Evolutionary conservation across 2,888 invertebrate genomes (phyloP).

Genomic region (Smittia sp.): DNA sequence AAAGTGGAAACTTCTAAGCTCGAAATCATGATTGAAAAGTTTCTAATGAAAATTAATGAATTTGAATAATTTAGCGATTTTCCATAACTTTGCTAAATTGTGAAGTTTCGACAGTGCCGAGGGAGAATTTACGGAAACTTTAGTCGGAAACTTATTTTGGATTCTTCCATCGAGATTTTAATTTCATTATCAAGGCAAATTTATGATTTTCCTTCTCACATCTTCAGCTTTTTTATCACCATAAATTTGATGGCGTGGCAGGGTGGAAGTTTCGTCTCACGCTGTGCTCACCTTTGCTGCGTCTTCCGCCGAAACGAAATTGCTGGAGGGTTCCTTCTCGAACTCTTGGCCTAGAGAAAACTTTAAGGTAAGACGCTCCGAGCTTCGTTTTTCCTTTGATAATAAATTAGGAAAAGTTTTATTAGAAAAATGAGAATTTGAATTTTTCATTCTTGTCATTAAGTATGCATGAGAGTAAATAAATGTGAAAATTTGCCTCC

Average conservation of each 20-base stretch:
- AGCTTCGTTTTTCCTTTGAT: constrained; percentile 10
- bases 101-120: neutral
- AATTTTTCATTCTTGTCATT: constrained; percentile 27
- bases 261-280: neutral
- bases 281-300: neutral
- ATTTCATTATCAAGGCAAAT: constrained; percentile 20
- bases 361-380: neutral
- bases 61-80: constrained; percentile 37
- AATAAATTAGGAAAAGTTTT: constrained; percentile 10
- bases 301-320: neutral
- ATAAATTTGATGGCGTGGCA: neutral
- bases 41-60: constrained; percentile 36
- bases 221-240: neutral
- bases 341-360: neutral
- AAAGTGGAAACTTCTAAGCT: neutral
- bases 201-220: neutral
- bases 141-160: neutral
- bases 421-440: constrained; percentile 6
- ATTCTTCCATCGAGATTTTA: constrained; percentile 22
- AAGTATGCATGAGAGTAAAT: constrained; percentile 34
- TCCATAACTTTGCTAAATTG: neutral
- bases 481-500: neutral
- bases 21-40: constrained; percentile 7
- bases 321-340: neutral
- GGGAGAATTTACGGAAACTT: neutral